Evolutionary conservation across 2,888 invertebrate species (phyloP), one percentile per base, ranked within the genome.

Genomic region (Trissolcus japonicus): DNA sequence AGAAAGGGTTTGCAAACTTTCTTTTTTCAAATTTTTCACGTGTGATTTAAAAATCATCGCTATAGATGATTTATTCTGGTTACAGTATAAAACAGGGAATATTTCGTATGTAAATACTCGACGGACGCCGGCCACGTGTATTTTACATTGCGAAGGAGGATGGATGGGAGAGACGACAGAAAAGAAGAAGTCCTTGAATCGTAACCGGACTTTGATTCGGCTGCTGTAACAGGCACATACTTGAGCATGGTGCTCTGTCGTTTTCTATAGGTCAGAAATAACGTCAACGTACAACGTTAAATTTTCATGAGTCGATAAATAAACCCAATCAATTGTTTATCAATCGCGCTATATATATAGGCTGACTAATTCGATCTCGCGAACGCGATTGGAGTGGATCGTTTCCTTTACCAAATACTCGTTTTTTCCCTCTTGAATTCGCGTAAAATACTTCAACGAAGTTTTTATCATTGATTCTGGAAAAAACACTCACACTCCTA

Each of bases 131-230:
- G 4, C 0, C 35, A 35, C 9, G 35, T 35, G 35, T 35, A 1
- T 35, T 35, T 35, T 35, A 35, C 1, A 35, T 35, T 11, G 11
- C 35, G 35, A 35, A 35, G 7, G 9, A 11, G 35, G 35, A 35
- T 35, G 7, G 43, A 50, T n/a, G 21, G 46, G 48, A 51, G 46
- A 29, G 17, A 62, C 60, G 54, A 40, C 29, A 56, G 55, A 69
- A 69, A 69, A 69, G 69, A 69, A 69, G 61, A 62, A 56, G 50
- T 48, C 69, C 69, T 69, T 69, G 69, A 62, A 40, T 55, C 16
- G 17, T 50, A 68, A 62, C 62, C 46, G 61, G 69, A 69, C 69
- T 69, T 61, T 62, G 29, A 19, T 50, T 40, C 29, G 55, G 50
- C 35, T 46, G 60, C 19, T 6, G 17, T 46, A 29, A 46, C 17